These are phyloP conservation scores for Lophura nycthemera DNA, from an alignment of 2,113 vertebrate species.

Conservation along the genomic window DNA sequence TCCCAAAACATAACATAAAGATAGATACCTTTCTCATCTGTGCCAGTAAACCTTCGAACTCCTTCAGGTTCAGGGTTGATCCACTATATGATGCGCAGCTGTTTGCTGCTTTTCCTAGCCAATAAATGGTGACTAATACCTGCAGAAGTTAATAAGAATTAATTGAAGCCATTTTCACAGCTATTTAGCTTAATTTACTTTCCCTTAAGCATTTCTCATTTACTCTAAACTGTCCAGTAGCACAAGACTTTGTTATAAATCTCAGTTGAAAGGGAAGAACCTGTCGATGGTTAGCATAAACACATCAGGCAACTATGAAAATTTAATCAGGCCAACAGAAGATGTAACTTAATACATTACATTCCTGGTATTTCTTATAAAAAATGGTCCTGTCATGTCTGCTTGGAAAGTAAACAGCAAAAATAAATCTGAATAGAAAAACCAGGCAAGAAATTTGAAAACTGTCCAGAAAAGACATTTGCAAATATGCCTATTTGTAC, in stretches of 20 bases:
- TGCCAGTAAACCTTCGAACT: slow-evolving; percentile 93
- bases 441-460: neutral
- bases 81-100: slow-evolving; percentile 89
- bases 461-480: neutral
- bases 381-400: neutral
- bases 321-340: slow-evolving; percentile 13
- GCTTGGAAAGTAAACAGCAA: neutral
- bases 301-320: neutral
- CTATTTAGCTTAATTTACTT: neutral
- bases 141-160: slow-evolving; percentile 70
- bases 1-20: neutral
- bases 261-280: neutral
- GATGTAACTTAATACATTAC: neutral
- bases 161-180: slow-evolving; percentile 13
- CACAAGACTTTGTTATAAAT: neutral
- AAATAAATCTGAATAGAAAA: neutral
- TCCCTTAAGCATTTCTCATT: neutral
- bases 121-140: slow-evolving; percentile 97
- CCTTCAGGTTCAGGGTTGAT: slow-evolving; percentile 92
- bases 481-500: neutral
- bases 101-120: slow-evolving; percentile 95
- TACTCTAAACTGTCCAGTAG: neutral
- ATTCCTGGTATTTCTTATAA: neutral
- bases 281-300: neutral
- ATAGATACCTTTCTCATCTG: slow-evolving; percentile 95